phyloP scores from a whole-genome alignment of 2,888 invertebrate genomes.

The Clusia tigrina region DNA sequence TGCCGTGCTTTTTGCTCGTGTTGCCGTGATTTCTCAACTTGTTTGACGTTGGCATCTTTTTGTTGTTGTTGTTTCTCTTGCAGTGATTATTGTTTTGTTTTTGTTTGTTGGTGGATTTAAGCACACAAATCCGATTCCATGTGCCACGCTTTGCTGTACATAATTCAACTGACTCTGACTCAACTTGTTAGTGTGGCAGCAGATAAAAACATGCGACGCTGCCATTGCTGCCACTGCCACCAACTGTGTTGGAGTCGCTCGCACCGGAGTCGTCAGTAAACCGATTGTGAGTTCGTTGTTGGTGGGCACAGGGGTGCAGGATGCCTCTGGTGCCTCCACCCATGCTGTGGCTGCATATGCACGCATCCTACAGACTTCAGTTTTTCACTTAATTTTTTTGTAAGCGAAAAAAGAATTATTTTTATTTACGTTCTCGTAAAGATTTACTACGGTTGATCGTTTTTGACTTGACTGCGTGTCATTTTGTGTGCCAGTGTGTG shows the following conservation, averaged over 20 bases:
- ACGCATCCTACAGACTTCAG: too few species aligned
- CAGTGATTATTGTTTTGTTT: constrained; percentile 1
- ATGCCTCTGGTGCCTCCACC: too few species aligned
- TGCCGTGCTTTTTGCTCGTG: background rate
- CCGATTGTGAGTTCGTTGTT: background rate
- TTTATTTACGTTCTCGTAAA: constrained; percentile 18
- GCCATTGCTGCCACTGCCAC: background rate
- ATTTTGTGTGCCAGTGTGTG: background rate
- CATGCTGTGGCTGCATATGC: background rate
- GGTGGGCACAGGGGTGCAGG: too few species aligned
- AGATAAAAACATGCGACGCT: constrained; percentile 4
- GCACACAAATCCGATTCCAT: background rate
- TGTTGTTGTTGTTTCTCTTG: constrained; percentile 1
- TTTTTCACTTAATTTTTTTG: too few species aligned
- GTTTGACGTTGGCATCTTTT: background rate
- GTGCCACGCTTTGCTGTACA: constrained; percentile 2
- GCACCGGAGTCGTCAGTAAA: background rate
- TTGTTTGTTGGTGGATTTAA: background rate
- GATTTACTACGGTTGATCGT: constrained; percentile 23
- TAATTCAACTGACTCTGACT: background rate
- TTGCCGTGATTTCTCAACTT: too few species aligned
- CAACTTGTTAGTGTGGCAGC: background rate
- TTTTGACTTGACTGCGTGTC: constrained; percentile 20
- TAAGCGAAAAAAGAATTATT: background rate
- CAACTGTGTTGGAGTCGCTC: background rate